phyloP scores from a whole-genome alignment of 2,113 vertebrate genomes.

The Tragelaphus strepsiceros region DNA sequence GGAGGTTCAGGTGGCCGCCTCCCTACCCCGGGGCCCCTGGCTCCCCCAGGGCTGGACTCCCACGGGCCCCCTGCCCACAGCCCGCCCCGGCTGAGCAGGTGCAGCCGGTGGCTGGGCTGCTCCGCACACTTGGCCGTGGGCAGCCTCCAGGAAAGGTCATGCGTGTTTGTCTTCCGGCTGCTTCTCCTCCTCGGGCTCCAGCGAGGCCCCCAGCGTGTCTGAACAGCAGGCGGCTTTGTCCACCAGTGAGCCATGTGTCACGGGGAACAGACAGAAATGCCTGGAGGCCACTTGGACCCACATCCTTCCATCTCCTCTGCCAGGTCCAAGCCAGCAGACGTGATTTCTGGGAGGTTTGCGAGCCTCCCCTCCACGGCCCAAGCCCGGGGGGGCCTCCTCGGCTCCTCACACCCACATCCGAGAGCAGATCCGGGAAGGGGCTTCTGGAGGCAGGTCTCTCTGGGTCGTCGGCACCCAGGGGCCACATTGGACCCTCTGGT shows the following conservation, averaged over 20 bases:
- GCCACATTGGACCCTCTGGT: neutral
- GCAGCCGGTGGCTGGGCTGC: neutral
- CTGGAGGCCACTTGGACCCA: neutral
- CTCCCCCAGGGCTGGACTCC: neutral
- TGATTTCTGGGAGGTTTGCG: neutral
- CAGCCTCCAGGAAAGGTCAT: neutral
- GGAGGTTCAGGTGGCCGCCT: neutral
- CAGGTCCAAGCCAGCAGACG: neutral
- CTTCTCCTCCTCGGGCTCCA: neutral
- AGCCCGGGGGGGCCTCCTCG: accelerated
- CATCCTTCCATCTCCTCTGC: neutral
- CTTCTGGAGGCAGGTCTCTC: neutral
- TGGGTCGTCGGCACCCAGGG: neutral
- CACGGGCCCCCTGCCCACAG: too few species aligned
- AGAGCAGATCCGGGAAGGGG: neutral
- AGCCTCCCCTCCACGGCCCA: accelerated
- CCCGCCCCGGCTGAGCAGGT: neutral
- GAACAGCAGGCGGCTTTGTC: neutral
- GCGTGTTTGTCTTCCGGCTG: neutral
- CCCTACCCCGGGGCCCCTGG: neutral
- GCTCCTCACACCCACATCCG: neutral
- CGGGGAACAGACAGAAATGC: neutral
- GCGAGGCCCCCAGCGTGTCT: neutral
- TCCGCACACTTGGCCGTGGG: neutral
- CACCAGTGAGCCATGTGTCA: accelerated